phyloP scores from a whole-genome alignment of 2,888 invertebrate species.

The Tachystola acroxantha region DNA sequence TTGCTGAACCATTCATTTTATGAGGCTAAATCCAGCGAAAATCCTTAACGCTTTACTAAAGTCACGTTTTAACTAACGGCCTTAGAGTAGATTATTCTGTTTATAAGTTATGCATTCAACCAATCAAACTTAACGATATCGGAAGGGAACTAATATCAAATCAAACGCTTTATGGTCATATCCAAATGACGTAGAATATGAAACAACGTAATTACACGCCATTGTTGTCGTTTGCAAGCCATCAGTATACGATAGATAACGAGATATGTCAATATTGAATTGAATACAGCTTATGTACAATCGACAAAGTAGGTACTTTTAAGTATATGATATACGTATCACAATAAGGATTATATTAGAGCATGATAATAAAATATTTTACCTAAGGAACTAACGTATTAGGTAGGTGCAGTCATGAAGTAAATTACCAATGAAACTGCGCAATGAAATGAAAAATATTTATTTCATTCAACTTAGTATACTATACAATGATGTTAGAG shows the following conservation, averaged over 20 bases:
- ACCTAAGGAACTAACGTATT: no score
- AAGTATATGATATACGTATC: neutral
- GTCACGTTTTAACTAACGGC: no score
- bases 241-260: conserved; percentile 9
- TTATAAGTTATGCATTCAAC: neutral
- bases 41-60: no score
- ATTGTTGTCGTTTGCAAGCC: neutral
- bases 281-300: conserved; percentile 6
- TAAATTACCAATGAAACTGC: no score
- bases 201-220: conserved; percentile 5
- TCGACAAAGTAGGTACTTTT: no score
- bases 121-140: neutral
- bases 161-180: neutral
- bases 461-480: no score
- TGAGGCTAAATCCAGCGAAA: no score
- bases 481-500: no score
- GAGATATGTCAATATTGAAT: conserved; percentile 8
- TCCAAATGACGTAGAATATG: conserved; percentile 2
- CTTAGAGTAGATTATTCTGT: no score
- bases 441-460: no score
- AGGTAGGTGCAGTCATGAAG: no score
- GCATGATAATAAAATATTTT: neutral
- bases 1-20: no score
- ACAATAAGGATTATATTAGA: neutral
- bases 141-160: neutral